These are phyloP conservation scores for Macropodus opercularis DNA, from an alignment of 2,797 vertebrate genomes.

Conservation along the genomic window DNA sequence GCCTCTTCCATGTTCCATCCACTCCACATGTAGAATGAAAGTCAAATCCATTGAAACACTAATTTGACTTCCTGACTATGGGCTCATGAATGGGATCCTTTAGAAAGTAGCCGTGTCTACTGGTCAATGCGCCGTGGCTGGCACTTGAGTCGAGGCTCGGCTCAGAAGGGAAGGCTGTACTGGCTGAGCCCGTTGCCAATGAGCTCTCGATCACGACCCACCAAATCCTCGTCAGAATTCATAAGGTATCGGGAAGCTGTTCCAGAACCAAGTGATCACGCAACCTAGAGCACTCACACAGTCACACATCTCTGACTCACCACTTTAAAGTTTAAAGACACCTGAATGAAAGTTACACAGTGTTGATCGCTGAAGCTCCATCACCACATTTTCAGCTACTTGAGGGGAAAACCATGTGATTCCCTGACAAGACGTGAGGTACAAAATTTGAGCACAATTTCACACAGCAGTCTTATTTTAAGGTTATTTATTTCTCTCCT, in stretches of 20 bases:
- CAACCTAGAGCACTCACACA: slow-evolving; percentile 29
- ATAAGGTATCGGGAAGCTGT: slow-evolving; percentile 52
- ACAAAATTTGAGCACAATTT: slow-evolving; percentile 29
- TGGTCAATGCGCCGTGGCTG: slow-evolving; percentile 68
- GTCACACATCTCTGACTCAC: slow-evolving; percentile 22
- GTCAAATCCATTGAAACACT: slow-evolving; percentile 73
- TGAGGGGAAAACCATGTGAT: slow-evolving; percentile 14
- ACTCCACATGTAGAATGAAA: slow-evolving; percentile 71
- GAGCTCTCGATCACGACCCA: slow-evolving; percentile 71
- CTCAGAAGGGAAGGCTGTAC: slow-evolving; percentile 41
- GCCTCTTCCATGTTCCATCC: slow-evolving; percentile 55
- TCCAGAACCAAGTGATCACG: slow-evolving; percentile 54
- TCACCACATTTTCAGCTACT: slow-evolving; percentile 32
- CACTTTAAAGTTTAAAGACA: slow-evolving; percentile 16
- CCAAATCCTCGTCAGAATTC: slow-evolving; percentile 74
- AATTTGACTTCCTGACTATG: slow-evolving; percentile 68
- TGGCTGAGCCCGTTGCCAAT: slow-evolving; percentile 56
- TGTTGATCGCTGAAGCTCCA: not conserved
- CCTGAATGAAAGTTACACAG: slow-evolving; percentile 30
- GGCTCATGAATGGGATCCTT: slow-evolving; percentile 57
- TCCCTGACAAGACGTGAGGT: slow-evolving; percentile 14
- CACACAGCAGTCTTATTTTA: slow-evolving; percentile 45
- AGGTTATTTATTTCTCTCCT: slow-evolving; percentile 21
- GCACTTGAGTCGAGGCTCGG: slow-evolving; percentile 49
- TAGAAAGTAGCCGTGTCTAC: slow-evolving; percentile 71